Evolutionary conservation across 2,888 invertebrate genomes (phyloP).

Genomic region (Scaptomyza cyrtandrae): DNA sequence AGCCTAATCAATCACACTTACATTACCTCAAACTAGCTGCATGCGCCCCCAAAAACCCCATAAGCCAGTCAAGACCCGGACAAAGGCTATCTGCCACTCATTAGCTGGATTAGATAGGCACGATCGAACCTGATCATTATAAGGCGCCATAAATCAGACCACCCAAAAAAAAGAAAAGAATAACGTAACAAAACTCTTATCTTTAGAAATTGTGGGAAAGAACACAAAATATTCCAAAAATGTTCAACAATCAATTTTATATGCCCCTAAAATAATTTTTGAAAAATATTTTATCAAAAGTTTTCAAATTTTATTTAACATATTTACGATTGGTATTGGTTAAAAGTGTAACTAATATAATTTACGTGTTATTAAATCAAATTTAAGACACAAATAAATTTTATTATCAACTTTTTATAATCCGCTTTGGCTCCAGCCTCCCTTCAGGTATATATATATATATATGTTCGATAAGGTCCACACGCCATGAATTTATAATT

Average conservation of each 20-base stretch:
- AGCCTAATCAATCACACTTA: slow-evolving; percentile 18
- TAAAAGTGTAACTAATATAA: no score
- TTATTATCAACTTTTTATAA: not conserved
- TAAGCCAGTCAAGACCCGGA: slow-evolving; percentile 14
- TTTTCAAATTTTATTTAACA: no score
- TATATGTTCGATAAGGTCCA: not conserved
- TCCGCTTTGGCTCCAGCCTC: not conserved
- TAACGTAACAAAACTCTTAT: slow-evolving; percentile 32
- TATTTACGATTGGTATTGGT: no score
- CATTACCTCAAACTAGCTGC: slow-evolving; percentile 19
- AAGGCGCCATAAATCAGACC: slow-evolving; percentile 41
- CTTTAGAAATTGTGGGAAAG: slow-evolving; percentile 11
- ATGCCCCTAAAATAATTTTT: no score
- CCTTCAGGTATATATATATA: not conserved
- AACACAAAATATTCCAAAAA: not conserved
- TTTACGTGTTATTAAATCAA: not conserved
- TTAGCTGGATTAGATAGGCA: slow-evolving; percentile 24
- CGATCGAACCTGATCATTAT: slow-evolving; percentile 22
- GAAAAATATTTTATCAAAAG: no score
- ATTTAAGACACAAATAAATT: not conserved
- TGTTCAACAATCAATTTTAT: no score
- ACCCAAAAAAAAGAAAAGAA: slow-evolving; percentile 10
- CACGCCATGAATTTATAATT: slow-evolving; percentile 18
- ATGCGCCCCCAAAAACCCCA: slow-evolving; percentile 8
- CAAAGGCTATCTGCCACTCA: slow-evolving; percentile 44